Evolutionary conservation across 2,888 invertebrate genomes (phyloP), one percentile per base, ranked within the genome.

Genomic region (Barypeithes pellucidus): DNA sequence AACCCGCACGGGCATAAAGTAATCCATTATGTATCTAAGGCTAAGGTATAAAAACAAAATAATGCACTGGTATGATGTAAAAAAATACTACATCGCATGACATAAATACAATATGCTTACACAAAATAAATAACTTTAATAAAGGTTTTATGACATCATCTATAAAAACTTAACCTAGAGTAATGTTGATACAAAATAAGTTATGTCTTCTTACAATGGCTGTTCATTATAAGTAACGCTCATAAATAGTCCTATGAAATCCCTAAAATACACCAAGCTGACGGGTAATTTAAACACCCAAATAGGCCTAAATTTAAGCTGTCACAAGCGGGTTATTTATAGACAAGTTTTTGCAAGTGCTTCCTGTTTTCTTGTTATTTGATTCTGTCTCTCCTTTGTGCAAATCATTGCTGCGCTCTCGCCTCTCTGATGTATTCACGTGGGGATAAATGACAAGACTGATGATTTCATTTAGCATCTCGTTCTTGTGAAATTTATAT

Each of bases 241-340:
- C 54, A 33, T 57, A 57, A 57, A 57, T 57, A 57, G 33, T 50
- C 54, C 33, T 18, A 33, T 57, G 18, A 33, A 57, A 57, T 57
- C 54, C 54, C 33, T 12, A 33, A 57, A 57, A 57, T 57, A 57
- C 33, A 33, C 54, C 33, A 18, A 57, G 54, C 14, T 57, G 54
- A 57, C 54, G 54, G 61, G 39, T 43, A 22, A 29, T 43, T 45
- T 33, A 43, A 67, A 67, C 54, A 43, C 59, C 67, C 67, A 59
- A 59, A 67, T 67, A 41, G 67, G 67, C 33, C 29, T 59, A 29
- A 59, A 67, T 67, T 33, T 57, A 29, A 41, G 14, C 43, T 43
- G 67, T 29, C 67, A 67, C 57, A 59, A 18, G 22, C n/a, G 29
- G 29, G 24, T 67, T 50, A 67, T 67, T 67, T 67, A 67, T 67